phyloP scores from a whole-genome alignment of 1,140 invertebrate genomes.

The Thaumetopoea pityocampa region DNA sequence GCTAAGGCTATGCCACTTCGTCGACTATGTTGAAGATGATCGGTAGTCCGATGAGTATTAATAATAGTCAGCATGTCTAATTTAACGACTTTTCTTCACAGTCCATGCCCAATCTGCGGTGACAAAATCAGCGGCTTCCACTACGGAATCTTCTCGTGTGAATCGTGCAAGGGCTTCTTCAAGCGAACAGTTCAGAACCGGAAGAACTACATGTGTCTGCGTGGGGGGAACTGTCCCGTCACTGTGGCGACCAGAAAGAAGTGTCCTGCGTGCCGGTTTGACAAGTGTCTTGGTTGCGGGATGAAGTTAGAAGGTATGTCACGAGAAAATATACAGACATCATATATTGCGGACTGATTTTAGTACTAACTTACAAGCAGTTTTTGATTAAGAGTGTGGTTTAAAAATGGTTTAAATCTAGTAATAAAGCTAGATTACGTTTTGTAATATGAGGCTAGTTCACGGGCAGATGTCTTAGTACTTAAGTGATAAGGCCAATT shows the following conservation, averaged over 20 bases:
- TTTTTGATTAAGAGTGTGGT: too few relatives aligned
- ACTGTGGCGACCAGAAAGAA: constrained; percentile 96
- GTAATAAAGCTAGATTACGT: too few relatives aligned
- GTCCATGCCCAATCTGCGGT: constrained; percentile 95
- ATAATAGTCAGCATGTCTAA: not conserved
- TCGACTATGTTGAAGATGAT: too few relatives aligned
- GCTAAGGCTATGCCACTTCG: too few relatives aligned
- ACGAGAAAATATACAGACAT: too few relatives aligned
- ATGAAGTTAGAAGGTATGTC: constrained; percentile 95
- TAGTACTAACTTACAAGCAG: too few relatives aligned
- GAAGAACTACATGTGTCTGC: constrained; percentile 96
- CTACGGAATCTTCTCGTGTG: constrained; percentile 97
- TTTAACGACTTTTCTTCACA: constrained; percentile 71
- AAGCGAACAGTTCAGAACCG: constrained; percentile 98
- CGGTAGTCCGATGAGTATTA: not conserved
- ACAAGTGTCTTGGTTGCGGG: constrained; percentile 96
- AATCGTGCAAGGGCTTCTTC: constrained; percentile 98
- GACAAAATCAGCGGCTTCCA: constrained; percentile 97
- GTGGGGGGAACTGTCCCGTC: constrained; percentile 93
- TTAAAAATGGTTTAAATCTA: too few relatives aligned
- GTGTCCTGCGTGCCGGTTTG: constrained; percentile 97
- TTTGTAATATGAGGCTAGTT: too few relatives aligned
- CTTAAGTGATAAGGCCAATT: too few relatives aligned
- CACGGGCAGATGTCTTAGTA: too few relatives aligned
- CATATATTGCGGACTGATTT: too few relatives aligned